phyloP scores from a whole-genome alignment of 2,113 vertebrate genomes.

The Actinemys pallida region DNA sequence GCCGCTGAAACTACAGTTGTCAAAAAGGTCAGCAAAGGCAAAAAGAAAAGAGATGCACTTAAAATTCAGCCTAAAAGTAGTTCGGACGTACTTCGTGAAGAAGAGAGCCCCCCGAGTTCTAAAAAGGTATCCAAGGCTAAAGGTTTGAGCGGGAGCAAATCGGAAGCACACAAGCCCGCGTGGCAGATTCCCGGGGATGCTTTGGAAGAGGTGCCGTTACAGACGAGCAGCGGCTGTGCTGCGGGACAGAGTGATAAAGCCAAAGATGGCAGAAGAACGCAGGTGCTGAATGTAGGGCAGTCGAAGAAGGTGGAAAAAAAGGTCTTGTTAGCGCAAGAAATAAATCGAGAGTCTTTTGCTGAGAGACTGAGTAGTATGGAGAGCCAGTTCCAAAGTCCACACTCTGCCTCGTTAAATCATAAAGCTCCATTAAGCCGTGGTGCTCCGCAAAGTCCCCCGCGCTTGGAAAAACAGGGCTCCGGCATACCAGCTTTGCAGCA shows the following conservation, averaged over 20 bases:
- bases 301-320: background rate
- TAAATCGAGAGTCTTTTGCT: background rate
- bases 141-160: background rate
- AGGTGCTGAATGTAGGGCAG: constrained; percentile 4
- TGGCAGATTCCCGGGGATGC: background rate
- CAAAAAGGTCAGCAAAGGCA: constrained; percentile 30
- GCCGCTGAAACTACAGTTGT: background rate
- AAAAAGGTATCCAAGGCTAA: background rate
- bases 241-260: background rate
- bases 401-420: background rate
- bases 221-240: background rate
- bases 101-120: constrained; percentile 2
- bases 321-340: background rate
- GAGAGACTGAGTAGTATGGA: constrained; percentile 7
- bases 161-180: background rate
- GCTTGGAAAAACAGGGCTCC: constrained; percentile 15
- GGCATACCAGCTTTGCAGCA: constrained; percentile 5
- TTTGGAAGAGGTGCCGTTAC: background rate
- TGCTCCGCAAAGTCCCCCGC: background rate
- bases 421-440: constrained; percentile 6
- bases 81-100: background rate
- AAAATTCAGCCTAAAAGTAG: constrained; percentile 10
- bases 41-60: background rate
- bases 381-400: constrained; percentile 16
- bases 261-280: background rate